Percentiles rank a stretch among this genome's conserved stretches.
These are phyloP conservation scores for Nicator chloris DNA, from an alignment of 2,113 vertebrate species.

Conservation along the genomic window DNA sequence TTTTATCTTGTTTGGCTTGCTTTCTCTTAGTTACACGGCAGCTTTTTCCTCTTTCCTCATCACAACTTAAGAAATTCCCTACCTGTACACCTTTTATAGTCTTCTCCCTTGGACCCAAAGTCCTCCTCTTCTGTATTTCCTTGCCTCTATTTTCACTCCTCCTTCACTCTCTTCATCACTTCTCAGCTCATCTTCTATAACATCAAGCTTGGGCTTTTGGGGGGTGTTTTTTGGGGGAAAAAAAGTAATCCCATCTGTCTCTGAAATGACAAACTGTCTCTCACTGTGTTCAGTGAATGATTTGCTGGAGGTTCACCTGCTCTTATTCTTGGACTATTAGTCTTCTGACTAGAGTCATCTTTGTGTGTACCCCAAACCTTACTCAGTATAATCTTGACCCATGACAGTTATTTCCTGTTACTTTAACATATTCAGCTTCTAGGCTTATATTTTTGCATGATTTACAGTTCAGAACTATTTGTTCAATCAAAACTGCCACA, in stretches of 20 bases:
- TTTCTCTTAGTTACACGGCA: background rate
- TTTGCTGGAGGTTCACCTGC: background rate
- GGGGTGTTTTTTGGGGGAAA: no score
- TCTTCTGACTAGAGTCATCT: background rate
- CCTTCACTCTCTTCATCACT: background rate
- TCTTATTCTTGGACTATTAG: background rate
- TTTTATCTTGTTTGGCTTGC: background rate
- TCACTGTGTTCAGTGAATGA: background rate
- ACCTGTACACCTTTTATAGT: background rate
- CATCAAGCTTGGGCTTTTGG: background rate
- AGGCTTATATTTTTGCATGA: background rate
- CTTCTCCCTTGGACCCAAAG: background rate
- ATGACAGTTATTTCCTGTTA: background rate
- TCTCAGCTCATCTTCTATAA: background rate
- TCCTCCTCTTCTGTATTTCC: background rate
- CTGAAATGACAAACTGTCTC: background rate
- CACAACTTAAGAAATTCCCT: background rate
- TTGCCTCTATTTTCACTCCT: background rate
- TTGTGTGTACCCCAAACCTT: background rate
- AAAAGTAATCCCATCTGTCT: background rate
- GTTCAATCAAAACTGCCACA: background rate
- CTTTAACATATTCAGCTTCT: background rate
- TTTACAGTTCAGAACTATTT: background rate
- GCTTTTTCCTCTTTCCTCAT: background rate
- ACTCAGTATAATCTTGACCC: background rate